Base-by-base conservation (phyloP, 2,888 invertebrate genomes). In the Dyspetes luteomarginatus region DNA sequence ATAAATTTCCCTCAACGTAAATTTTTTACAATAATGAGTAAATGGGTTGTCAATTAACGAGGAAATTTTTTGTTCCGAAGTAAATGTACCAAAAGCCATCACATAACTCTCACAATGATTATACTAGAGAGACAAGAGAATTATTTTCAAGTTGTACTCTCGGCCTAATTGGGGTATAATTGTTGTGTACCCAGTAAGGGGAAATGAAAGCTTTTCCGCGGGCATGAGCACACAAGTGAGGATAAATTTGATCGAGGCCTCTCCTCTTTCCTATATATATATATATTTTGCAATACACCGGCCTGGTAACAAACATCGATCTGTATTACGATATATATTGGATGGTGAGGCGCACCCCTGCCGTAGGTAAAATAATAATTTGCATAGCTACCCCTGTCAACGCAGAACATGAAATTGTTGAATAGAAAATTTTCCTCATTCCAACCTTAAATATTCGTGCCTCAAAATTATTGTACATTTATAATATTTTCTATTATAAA, bases 301-400 rank as follows among this genome's bases (percentile, higher is more conserved):
- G 28, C 41, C 52, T 26, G n/a, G 26, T 24, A 15, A 41, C 41
- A 52, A 48, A 48, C 22, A 41, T 24, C 30, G 30, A 68, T 55
- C 67, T 24, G 41, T 68, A 43, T 43, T 36, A 48, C n/a, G 28
- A 41, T 65, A 30, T 48, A 15, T 48, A 48, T 19, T 7, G 48
- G 58, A 60, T 36, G 36, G 12, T 12, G 36, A 72, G 77, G 52
- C 69, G 56, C 72, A 69, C 52, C 73, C 65, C 36, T 62, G 73
- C 81, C 77, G 24, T 58, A 52, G 64, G 77, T 67, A 50, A 68
- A 52, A 72, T 72, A 68, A 72, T 79, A 82, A 79, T 79, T 75
- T 72, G 62, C 75, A 78, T 76, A 67, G 71, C 48, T 72, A 68
- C 67, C 74, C 79, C 52, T 75, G 62, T 60, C 71, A 78, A 82